Evolutionary conservation across 2,797 vertebrate genomes (phyloP).

Genomic region (Melanotaenia parkinsoni): DNA sequence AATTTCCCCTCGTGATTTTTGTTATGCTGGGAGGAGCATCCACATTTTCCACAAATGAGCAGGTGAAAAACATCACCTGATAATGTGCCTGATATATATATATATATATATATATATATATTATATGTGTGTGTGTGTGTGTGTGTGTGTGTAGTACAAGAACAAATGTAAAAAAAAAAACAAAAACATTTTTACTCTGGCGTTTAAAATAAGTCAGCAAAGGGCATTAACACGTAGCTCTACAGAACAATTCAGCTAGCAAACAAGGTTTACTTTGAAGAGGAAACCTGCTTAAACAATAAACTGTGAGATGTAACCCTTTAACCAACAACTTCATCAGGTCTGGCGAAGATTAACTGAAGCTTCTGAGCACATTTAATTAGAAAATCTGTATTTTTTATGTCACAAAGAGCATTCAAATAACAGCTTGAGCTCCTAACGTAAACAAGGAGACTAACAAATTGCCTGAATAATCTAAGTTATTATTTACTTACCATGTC

Average conservation of each 20-base stretch:
- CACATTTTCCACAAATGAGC: neutral
- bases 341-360: neutral
- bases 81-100: neutral
- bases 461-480: fast-evolving
- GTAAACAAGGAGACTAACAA: neutral
- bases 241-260: neutral
- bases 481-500: constrained; percentile 75
- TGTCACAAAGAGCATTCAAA: neutral
- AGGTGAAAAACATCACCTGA: neutral
- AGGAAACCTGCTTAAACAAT: neutral
- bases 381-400: neutral
- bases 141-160: too few relatives aligned
- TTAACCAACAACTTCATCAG: constrained; percentile 16
- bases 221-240: neutral
- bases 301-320: neutral
- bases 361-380: constrained; percentile 43
- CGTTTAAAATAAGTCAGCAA: neutral
- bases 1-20: too few relatives aligned
- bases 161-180: too few relatives aligned
- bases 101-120: too few relatives aligned
- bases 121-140: too few relatives aligned
- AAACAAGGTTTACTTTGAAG: neutral
- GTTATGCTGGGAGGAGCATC: too few relatives aligned
- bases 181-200: neutral
- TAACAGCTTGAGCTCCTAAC: neutral